phyloP scores from a whole-genome alignment of 1,140 invertebrate species.

The Reticulitermes speratus region DNA sequence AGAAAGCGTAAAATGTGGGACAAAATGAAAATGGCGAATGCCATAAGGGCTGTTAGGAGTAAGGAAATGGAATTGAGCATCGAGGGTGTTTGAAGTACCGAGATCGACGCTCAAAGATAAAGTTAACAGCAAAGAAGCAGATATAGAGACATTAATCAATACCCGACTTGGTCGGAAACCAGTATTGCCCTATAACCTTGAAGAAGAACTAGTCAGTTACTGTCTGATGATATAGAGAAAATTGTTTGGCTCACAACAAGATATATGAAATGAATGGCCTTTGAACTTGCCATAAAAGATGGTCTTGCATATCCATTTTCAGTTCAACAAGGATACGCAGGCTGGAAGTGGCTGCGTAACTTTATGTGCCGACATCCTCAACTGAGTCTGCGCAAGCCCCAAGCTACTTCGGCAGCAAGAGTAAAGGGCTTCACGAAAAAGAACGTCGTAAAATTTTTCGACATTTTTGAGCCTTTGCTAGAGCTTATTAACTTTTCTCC shows the following conservation, averaged over 20 bases:
- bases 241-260: conserved; percentile 37
- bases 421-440: not conserved
- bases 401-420: conserved; percentile 6
- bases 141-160: conserved; percentile 2
- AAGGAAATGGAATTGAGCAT: conserved; percentile 20
- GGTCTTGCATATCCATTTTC: conserved; percentile 30
- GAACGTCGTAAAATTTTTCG: conserved; percentile 6
- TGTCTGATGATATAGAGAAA: conserved; percentile 36
- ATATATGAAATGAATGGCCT: conserved; percentile 39
- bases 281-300: conserved; percentile 40
- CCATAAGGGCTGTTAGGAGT: conserved; percentile 8
- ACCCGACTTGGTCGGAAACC: conserved; percentile 33
- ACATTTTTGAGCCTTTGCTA: not conserved
- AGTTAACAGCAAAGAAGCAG: conserved; percentile 11
- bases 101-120: conserved; percentile 26
- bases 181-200: conserved; percentile 37
- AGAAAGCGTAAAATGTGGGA: not conserved
- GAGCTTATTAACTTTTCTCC: conserved; percentile 38
- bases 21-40: not conserved
- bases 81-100: conserved; percentile 23
- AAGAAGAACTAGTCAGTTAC: conserved; percentile 40
- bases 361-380: conserved; percentile 12
- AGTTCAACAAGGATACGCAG: not conserved
- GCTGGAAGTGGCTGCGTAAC: conserved; percentile 21
- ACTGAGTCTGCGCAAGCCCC: not conserved